A percentile compares a stretch with the other conserved stretches of the same genome.
These are phyloP conservation scores for Helicoverpa armigera DNA, from an alignment of 1,140 invertebrate genomes.

Conservation along the genomic window DNA sequence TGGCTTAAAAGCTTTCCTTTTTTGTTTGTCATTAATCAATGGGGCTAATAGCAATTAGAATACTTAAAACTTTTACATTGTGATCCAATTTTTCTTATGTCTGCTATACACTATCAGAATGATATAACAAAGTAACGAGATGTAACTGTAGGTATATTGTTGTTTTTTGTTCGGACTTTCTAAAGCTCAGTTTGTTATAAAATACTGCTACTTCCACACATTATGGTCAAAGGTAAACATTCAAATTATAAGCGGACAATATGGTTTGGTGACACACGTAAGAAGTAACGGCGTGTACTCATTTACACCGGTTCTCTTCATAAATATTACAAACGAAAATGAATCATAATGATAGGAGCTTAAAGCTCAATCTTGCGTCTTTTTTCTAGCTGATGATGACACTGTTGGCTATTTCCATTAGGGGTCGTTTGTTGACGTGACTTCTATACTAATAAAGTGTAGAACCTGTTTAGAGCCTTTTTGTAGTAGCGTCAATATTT, in stretches of 20 bases:
- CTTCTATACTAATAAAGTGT: conserved; percentile 66
- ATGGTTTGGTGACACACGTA: conserved; percentile 72
- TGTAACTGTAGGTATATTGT: not conserved
- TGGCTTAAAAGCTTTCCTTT: conserved; percentile 6
- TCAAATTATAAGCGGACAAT: conserved; percentile 61
- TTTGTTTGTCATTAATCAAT: not conserved
- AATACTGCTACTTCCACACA: conserved; percentile 33
- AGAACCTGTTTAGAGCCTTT: conserved; percentile 65
- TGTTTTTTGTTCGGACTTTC: not conserved
- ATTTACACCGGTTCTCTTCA: conserved; percentile 66
- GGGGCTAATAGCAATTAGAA: no score
- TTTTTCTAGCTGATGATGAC: conserved; percentile 58
- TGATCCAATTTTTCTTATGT: no score
- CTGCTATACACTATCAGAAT: no score
- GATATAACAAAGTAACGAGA: no score
- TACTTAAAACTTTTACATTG: no score
- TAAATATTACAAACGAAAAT: conserved; percentile 43
- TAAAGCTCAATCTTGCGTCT: conserved; percentile 57
- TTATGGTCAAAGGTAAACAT: conserved; percentile 55
- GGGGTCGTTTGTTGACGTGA: conserved; percentile 74
- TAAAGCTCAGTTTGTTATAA: conserved; percentile 1
- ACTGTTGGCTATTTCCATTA: conserved; percentile 58
- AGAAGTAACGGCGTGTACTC: conserved; percentile 75
- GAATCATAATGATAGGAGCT: conserved; percentile 33
- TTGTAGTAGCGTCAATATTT: conserved; percentile 33